Base-by-base conservation (phyloP, 2,113 vertebrate species). In the Urocitellus parryii region DNA sequence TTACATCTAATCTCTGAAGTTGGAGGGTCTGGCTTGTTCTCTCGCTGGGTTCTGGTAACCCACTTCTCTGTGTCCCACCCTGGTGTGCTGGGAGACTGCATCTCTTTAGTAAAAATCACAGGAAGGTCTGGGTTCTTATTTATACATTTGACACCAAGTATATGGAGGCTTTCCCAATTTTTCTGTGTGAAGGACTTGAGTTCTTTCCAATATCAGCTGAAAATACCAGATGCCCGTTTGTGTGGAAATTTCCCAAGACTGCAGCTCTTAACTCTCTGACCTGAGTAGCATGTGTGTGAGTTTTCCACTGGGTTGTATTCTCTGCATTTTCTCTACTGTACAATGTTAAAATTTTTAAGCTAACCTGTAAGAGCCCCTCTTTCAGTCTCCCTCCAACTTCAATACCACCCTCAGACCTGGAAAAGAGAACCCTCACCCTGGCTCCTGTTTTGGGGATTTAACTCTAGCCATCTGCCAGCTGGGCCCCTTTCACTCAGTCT, bases 31-130 rank as follows among this genome's bases (percentile, higher is more conserved):
- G 37, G 63, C 72, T 77, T 76, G 27, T 81, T 61, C 24, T 72
- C 85, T 74, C 78, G 63, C 68, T 68, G n/a, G 51, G 76, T 74
- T 51, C 61, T 86, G 32, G 9, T 13, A 73, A 67, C 51, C 2
- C 10, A 82, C 13, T 72, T 45, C n/a, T 78, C 34, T 58, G 13
- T 73, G 24, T 73, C 13, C 42, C 65, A 32, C 37, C 27, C 20
- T 73, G 10, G 4, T 76, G 2, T 67, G 20, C 67, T 83, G 7
- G 4, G 20, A 81, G 34, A 25, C n/a, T 45, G n/a, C 37, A 22
- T 92, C 68, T 95, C 72, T 45, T 94, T 58, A 48, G 32, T 80
- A 32, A 90, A 87, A 87, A 80, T 81, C 77, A 82, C 37, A 84
- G 61, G 24, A 68, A 77, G 17, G 2, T 84, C 56, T 84, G 37